Conservation (phyloP, 53 echinoderm and acorn worm species). For the Astropecten irregularis region DNA sequence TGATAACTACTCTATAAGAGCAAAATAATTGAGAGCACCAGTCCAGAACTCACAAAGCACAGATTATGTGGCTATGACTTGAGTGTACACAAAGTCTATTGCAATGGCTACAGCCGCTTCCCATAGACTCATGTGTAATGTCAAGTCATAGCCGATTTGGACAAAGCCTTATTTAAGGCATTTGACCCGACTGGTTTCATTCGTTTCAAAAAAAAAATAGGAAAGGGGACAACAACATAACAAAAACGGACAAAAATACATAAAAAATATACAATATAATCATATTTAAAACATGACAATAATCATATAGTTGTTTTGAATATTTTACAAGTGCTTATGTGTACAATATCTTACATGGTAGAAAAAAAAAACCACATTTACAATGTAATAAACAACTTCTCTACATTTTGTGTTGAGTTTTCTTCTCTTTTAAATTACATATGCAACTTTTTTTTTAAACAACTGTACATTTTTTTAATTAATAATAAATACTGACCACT, state of each 20-base stretch:
- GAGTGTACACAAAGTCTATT: too few relatives aligned
- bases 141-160: too few relatives aligned
- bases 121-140: too few relatives aligned
- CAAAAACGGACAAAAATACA: constrained; percentile 1
- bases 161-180: too few relatives aligned
- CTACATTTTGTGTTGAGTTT: not conserved
- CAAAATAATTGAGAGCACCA: not conserved
- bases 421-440: constrained; percentile 41
- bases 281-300: constrained; percentile 54
- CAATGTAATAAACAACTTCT: constrained; percentile 17
- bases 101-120: too few relatives aligned
- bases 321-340: constrained; percentile 51
- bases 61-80: too few relatives aligned
- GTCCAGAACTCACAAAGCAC: not conserved
- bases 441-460: constrained; percentile 11
- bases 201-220: not conserved
- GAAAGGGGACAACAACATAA: not conserved
- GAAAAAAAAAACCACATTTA: constrained; percentile 10
- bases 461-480: constrained; percentile 45
- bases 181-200: too few relatives aligned
- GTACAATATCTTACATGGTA: constrained; percentile 48
- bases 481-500: constrained; percentile 35
- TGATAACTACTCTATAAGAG: not conserved
- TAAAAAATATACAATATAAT: constrained; percentile 53
- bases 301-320: constrained; percentile 46